Percentiles rank a stretch among this genome's conserved stretches.
These are phyloP conservation scores for Trematocara marginatum DNA, from an alignment of 2,113 vertebrate species.

Conservation along the genomic window DNA sequence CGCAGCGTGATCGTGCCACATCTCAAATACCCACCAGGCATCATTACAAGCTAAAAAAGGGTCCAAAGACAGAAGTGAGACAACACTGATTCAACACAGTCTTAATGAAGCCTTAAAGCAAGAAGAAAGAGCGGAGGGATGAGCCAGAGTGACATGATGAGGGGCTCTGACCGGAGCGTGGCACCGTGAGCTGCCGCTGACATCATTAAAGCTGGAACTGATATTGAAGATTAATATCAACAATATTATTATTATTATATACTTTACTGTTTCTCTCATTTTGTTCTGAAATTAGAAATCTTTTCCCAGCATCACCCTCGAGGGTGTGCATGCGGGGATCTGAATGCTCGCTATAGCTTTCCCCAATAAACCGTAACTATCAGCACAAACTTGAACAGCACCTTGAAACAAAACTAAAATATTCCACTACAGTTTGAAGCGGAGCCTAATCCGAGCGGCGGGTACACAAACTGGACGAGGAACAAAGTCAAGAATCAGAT, in stretches of 20 bases:
- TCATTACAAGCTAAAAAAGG: constrained; percentile 60
- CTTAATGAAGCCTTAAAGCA: constrained; percentile 62
- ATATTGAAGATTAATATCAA: background rate
- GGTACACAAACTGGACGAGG: background rate
- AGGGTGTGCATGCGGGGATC: background rate
- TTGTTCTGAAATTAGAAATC: background rate
- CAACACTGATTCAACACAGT: constrained; percentile 55
- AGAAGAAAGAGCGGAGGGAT: background rate
- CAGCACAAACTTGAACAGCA: background rate
- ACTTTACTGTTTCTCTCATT: background rate
- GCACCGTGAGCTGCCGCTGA: background rate
- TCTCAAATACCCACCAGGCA: constrained; percentile 66
- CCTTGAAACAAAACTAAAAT: background rate
- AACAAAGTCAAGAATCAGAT: background rate
- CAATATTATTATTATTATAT: background rate
- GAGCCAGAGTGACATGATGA: constrained; percentile 29
- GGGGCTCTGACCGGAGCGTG: constrained; percentile 5
- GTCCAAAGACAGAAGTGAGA: constrained; percentile 56
- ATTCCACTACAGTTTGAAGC: background rate
- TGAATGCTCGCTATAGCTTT: background rate
- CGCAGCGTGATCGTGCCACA: constrained; percentile 36
- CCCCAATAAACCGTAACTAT: background rate
- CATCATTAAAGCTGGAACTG: background rate
- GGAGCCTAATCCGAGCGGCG: background rate
- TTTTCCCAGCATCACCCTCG: background rate